Evolutionary conservation across 2,888 invertebrate species (phyloP), one percentile per base, ranked within the genome.

Genomic region (Calameuta idolon): DNA sequence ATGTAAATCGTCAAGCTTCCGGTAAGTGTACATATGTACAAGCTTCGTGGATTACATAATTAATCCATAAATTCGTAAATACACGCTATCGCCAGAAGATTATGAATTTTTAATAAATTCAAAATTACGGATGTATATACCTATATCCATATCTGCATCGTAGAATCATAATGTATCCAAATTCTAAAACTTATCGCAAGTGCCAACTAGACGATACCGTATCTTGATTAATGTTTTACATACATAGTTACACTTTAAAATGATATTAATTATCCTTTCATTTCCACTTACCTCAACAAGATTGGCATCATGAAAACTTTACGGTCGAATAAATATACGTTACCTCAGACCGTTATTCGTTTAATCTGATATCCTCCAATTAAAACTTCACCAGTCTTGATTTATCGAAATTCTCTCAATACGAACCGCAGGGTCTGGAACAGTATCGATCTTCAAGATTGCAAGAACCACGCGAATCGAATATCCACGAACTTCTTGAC

Each of bases 341-440:
- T 55, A 55, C 23, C 23, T 23, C 23, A 23, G 23, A 55, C 23
- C 23, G 55, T 55, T 15, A 23, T 55, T 55, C 23, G 23, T 55
- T 55, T 9, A 55, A 55, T 55, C 55, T 55, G 55, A 55, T 55
- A 55, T 55, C 9, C 15, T 55, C 80, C 85, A 85, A 85, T 85
- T 86, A 85, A 85, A 85, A 85, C 82, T 85, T 86, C 69, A 69
- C 37, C 74, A 37, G 73, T 82, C 81, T 83, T 86, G 83, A 85
- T 86, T 85, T 86, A 85, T 85, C 82, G 86, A 81, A 78, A 55
- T 23, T 55, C 55, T 23, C 55, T 23, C 23, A 55, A 55, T 55
- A 55, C 55, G 55, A 23, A 9, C 15, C 55, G 55, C 9, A 55
- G 9, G 23, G 55, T 9, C 23, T 9, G 55, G 23, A 23, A 23